Conservation (phyloP, 2,113 vertebrate genomes). For the Candoia aspera region DNA sequence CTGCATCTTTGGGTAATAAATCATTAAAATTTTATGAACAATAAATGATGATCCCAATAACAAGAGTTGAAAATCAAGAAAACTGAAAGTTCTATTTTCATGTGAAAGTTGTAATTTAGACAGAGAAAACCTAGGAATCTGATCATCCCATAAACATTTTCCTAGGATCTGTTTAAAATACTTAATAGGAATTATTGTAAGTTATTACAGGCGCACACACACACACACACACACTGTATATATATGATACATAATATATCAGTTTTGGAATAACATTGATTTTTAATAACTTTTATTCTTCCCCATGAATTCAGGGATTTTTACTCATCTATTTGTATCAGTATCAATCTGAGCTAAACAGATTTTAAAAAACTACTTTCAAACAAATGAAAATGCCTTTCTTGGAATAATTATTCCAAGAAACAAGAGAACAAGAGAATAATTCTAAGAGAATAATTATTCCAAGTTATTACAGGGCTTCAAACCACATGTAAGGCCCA, state of each 20-base stretch:
- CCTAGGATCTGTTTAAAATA: neutral
- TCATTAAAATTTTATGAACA: no score
- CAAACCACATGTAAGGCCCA: neutral
- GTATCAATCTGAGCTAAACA: neutral
- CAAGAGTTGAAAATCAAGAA: neutral
- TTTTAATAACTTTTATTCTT: neutral
- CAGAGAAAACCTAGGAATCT: neutral
- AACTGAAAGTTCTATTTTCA: neutral
- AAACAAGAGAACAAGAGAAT: no score
- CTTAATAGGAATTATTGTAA: neutral
- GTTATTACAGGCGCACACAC: neutral
- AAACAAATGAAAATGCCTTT: neutral
- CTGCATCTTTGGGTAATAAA: no score
- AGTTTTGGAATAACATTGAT: no score
- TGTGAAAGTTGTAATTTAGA: neutral
- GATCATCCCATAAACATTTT: neutral
- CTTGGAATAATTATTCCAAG: no score
- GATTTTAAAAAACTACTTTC: neutral
- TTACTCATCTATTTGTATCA: neutral
- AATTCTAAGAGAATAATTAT: neutral
- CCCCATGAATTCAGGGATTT: neutral
- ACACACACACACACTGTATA: no score
- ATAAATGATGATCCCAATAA: no score
- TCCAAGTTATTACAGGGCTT: neutral
- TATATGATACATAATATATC: no score